A percentile compares a stretch with the other conserved stretches of the same genome.
Conservation (phyloP, 2,888 invertebrate species). For the Nomada ferruginata region DNA sequence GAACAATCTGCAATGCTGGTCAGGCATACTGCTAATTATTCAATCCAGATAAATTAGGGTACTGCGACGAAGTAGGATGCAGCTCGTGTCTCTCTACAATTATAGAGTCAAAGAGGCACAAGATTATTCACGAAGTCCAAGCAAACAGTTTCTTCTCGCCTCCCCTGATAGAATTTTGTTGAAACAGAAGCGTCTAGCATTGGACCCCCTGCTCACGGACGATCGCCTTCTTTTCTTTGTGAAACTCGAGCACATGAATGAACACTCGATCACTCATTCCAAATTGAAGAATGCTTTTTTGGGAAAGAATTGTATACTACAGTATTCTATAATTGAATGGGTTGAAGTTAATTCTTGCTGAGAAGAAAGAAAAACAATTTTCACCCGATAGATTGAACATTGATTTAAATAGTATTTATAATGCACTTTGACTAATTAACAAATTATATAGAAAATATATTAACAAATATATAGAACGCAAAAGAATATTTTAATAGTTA, state of each 20-base stretch:
- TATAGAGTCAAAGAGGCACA: conserved; percentile 46
- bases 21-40: conserved; percentile 43
- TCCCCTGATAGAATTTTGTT: conserved; percentile 27
- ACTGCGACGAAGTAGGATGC: conserved; percentile 13
- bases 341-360: no score
- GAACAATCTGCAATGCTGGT: conserved; percentile 23
- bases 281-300: conserved; percentile 9
- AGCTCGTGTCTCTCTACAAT: conserved; percentile 41
- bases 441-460: no score
- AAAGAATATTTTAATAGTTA: no score
- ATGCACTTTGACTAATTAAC: no score
- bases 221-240: conserved; percentile 26
- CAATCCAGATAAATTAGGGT: conserved; percentile 42
- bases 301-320: no score
- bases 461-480: no score
- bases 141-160: conserved; percentile 22
- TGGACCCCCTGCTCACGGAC: neutral
- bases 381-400: no score
- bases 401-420: no score
- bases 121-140: conserved; percentile 48
- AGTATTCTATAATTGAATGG: no score
- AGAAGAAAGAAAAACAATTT: no score
- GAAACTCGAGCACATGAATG: conserved; percentile 8
- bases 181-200: conserved; percentile 30
- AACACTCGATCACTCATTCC: neutral